phyloP scores from a whole-genome alignment of 37 sponge, comb jelly and placozoan genomes.

The Tethya wilhelma region DNA sequence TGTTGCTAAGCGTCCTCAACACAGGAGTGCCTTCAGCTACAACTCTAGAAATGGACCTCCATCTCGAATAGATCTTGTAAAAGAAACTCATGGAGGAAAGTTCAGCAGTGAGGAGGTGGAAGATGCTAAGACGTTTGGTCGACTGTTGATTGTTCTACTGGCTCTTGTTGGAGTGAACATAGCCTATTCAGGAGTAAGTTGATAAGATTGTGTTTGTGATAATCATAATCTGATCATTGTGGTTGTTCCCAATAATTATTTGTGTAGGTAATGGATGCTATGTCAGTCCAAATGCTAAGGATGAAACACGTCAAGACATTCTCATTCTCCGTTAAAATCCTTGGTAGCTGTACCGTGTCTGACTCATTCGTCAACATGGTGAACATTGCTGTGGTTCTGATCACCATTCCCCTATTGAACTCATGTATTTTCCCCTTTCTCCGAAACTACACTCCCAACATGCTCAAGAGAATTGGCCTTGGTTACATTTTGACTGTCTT shows the following conservation, averaged over 20 bases:
- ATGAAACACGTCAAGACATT: too few species aligned
- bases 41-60: neutral
- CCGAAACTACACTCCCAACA: slow-evolving; percentile 25
- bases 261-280: too few species aligned
- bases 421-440: slow-evolving; percentile 9
- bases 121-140: slow-evolving; percentile 42
- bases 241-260: too few species aligned
- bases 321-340: too few species aligned
- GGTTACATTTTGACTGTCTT: slow-evolving; percentile 4
- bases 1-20: slow-evolving; percentile 39
- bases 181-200: slow-evolving; percentile 26
- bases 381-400: neutral
- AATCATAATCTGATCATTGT: too few species aligned
- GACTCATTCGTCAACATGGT: neutral
- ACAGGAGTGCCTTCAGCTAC: slow-evolving; percentile 25
- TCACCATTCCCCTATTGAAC: slow-evolving; percentile 9
- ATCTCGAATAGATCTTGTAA: slow-evolving; percentile 31
- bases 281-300: too few species aligned
- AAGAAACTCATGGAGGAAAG: slow-evolving; percentile 31
- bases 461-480: slow-evolving; percentile 33
- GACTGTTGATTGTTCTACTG: slow-evolving; percentile 3
- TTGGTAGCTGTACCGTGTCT: too few species aligned
- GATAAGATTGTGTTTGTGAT: neutral
- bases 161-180: neutral
- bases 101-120: slow-evolving; percentile 39